Base-by-base conservation (phyloP, 2,113 vertebrate species). In the Takifugu flavidus region DNA sequence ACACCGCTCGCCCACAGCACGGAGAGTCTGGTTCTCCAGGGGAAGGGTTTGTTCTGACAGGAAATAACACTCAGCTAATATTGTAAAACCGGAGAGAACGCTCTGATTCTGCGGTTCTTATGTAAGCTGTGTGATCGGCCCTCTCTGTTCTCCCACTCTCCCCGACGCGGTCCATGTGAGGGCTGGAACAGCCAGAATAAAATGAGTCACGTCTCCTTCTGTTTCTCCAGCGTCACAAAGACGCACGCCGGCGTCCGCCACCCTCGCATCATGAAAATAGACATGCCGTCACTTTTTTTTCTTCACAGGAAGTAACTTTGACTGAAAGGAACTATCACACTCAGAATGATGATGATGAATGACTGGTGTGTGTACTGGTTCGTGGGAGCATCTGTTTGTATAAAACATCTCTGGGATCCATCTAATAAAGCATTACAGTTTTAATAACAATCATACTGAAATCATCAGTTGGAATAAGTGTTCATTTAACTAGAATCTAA, bases 201-300 rank as follows among this genome's bases (percentile, higher is more conserved):
- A 77, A 70, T 83, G 84, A 85, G 78, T 87, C 87, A 89, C 78
- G 70, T 66, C 74, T 75, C 77, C 80, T 71, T 86, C 87, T 86
- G 85, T 78, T 86, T 54, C 57, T 70, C 56, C 69, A 54, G 72
- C 86, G 82, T 87, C 87, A 89, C 79, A 68, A 61, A 78, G 70
- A 80, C 82, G 74, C 72, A 58, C 68, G 70, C 65, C 34, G 79
- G 72, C 82, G 83, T 79, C 76, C 74, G 43, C 72, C 84, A 79
- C 81, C 72, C 62, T 85, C 82, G 64, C 68, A 80, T 67, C 67
- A 86, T 82, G 65, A 78, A 85, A 86, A 83, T 84, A 86, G 82
- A 85, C 62, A 45, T 52, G 66, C 43, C 15, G 45, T n/a, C 13
- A 13, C 45, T 46, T 52, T 72, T 52, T 69, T 79, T 70, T 71